These are phyloP conservation scores for Ophion obscuratus DNA, from an alignment of 2,888 invertebrate species.

Conservation along the genomic window DNA sequence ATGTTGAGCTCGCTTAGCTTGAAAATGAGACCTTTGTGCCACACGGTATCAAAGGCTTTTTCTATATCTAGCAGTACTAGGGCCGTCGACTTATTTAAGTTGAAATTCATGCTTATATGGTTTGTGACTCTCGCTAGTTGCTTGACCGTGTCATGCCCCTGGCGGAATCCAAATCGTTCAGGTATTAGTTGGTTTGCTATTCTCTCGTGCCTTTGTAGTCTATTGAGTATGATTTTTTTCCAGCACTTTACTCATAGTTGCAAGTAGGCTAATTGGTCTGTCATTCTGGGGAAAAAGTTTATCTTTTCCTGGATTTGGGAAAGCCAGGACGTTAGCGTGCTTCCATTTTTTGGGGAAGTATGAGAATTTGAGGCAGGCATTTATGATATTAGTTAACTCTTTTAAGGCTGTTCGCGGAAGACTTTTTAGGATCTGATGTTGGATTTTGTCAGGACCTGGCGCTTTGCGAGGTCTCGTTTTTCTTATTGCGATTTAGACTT, in stretches of 20 bases:
- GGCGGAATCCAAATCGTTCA: conserved; percentile 72
- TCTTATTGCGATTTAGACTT: conserved; percentile 4
- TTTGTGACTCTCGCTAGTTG: conserved; percentile 69
- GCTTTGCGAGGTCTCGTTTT: conserved; percentile 38
- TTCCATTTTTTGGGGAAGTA: conserved; percentile 67
- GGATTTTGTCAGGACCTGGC: conserved; percentile 7
- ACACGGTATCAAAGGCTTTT: not conserved
- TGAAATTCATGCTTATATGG: conserved; percentile 65
- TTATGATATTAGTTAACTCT: conserved; percentile 18
- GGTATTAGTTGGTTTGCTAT: conserved; percentile 53
- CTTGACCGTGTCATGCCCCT: conserved; percentile 67
- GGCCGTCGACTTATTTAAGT: conserved; percentile 65
- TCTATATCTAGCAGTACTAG: conserved; percentile 18
- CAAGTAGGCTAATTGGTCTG: conserved; percentile 6
- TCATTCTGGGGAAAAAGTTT: conserved; percentile 30
- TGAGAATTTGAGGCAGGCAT: not conserved
- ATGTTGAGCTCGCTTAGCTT: conserved; percentile 55
- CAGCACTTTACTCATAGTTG: conserved; percentile 51
- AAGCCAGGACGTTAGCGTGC: conserved; percentile 29
- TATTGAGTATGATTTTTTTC: conserved; percentile 66
- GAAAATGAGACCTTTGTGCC: conserved; percentile 63
- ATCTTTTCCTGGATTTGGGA: conserved; percentile 71
- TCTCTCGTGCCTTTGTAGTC: conserved; percentile 56
- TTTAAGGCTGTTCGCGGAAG: conserved; percentile 20
- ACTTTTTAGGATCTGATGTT: conserved; percentile 51